Percentiles rank a stretch among this genome's conserved stretches.
phyloP scores from a whole-genome alignment of 2,113 vertebrate genomes.

The Seriola quinqueradiata region DNA sequence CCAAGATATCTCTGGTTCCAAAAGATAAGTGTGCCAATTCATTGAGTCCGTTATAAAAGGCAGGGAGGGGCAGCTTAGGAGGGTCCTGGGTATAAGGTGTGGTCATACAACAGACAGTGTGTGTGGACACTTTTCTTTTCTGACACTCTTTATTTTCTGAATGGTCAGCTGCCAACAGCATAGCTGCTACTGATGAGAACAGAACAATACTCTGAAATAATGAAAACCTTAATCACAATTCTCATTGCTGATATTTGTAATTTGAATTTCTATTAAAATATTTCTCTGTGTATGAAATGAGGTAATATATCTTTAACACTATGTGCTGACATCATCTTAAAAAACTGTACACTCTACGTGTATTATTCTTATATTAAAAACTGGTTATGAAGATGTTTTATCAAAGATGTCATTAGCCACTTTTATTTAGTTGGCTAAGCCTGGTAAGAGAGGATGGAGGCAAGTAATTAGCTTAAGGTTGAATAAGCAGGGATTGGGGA shows the following conservation, averaged over 20 bases:
- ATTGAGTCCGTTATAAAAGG: constrained; percentile 71
- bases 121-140: background rate
- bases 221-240: background rate
- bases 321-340: background rate
- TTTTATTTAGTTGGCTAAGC: too few species aligned
- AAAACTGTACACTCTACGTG: too few species aligned
- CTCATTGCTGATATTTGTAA: background rate
- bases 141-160: background rate
- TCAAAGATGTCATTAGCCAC: background rate
- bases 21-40: constrained; percentile 75
- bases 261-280: background rate
- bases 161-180: background rate
- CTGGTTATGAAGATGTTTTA: background rate
- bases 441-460: background rate
- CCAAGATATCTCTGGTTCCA: constrained; percentile 67
- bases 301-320: background rate
- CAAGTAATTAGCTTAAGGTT: background rate
- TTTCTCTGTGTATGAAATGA: background rate
- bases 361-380: background rate
- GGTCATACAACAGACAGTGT: constrained; percentile 23
- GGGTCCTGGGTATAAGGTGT: constrained; percentile 58
- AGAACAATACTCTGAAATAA: background rate
- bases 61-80: constrained; percentile 67
- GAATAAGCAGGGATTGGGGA: background rate
- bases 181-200: background rate